Percentiles rank a stretch among this genome's conserved stretches.
Evolutionary conservation across 2,113 vertebrate species (phyloP).

Genomic region (Phaethornis superciliosus): DNA sequence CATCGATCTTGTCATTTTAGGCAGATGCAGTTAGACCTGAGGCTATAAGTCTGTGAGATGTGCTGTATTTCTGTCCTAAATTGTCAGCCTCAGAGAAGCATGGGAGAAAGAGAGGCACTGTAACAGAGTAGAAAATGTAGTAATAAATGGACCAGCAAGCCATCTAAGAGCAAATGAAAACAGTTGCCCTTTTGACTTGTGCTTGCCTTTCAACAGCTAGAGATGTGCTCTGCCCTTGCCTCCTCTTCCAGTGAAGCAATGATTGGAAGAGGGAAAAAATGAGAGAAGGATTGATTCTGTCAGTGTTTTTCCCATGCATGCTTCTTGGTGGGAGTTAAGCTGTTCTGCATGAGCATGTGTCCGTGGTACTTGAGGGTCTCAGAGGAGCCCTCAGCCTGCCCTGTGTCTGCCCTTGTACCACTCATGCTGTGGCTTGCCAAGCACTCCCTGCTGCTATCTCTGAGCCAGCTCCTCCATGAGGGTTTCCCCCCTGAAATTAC

Average conservation of each 20-base stretch:
- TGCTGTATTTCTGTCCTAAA: constrained; percentile 16
- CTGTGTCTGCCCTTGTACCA: not conserved
- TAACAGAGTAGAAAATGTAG: not conserved
- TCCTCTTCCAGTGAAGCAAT: rapidly evolving
- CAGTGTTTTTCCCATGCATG: not conserved
- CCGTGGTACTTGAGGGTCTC: not conserved
- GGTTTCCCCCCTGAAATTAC: not conserved
- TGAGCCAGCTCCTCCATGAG: not conserved
- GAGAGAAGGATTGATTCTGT: not conserved
- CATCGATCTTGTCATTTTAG: constrained; percentile 20
- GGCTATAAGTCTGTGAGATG: constrained; percentile 9
- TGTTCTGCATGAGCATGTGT: not conserved
- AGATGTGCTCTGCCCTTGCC: not conserved
- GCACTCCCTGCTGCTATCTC: not conserved
- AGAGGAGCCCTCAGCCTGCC: not conserved
- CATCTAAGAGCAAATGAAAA: not conserved
- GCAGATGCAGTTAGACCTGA: not conserved
- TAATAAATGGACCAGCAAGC: not conserved
- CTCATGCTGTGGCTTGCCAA: not conserved
- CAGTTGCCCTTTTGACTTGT: not conserved
- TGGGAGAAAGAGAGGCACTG: not conserved
- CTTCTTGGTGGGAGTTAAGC: not conserved
- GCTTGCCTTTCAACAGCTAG: not conserved
- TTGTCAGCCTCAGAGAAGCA: not conserved
- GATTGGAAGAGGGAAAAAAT: not conserved